Percentiles rank a stretch among this genome's conserved stretches.
These are phyloP conservation scores for Tiaroga cobitis DNA, from an alignment of 2,797 vertebrate species.

Conservation along the genomic window DNA sequence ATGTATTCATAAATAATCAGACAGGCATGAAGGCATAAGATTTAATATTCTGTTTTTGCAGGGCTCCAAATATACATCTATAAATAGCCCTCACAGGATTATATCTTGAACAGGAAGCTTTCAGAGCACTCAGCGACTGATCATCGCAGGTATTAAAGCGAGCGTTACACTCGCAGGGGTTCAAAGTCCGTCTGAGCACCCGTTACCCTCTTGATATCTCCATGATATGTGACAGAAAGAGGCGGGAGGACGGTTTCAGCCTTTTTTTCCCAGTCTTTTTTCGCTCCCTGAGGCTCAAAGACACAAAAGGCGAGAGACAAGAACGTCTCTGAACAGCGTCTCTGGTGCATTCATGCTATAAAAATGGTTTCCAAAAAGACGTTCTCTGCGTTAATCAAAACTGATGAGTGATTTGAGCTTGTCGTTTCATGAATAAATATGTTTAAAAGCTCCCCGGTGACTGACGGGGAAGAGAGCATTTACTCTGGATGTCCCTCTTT, in stretches of 20 bases:
- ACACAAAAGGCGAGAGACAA: conserved; percentile 19
- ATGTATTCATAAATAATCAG: conserved; percentile 46
- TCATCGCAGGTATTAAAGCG: conserved; percentile 53
- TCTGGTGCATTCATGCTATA: conserved; percentile 19
- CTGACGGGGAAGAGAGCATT: conserved; percentile 72
- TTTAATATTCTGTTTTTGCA: conserved; percentile 40
- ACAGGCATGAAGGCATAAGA: conserved; percentile 32
- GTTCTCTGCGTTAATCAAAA: conserved; percentile 58
- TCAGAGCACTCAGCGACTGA: conserved; percentile 15
- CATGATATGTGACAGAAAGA: conserved; percentile 69
- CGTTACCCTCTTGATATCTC: conserved; percentile 54
- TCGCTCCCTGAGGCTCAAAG: conserved; percentile 14
- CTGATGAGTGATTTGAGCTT: conserved; percentile 49
- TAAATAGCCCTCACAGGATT: conserved; percentile 35
- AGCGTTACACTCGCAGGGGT: conserved; percentile 5
- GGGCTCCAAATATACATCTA: conserved; percentile 44
- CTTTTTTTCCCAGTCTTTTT: conserved; percentile 5
- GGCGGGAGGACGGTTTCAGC: conserved; percentile 71
- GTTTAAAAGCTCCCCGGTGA: conserved; percentile 63
- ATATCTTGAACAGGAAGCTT: conserved; percentile 38
- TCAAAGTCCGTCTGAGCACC: conserved; percentile 8
- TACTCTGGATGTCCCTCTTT: conserved; percentile 72
- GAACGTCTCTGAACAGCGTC: conserved; percentile 1
- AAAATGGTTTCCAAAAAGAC: conserved; percentile 36
- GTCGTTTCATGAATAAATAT: conserved; percentile 62